Evolutionary conservation across 2,888 invertebrate species (phyloP), one percentile per base, ranked within the genome.

Genomic region (Ernsta delagoae): DNA sequence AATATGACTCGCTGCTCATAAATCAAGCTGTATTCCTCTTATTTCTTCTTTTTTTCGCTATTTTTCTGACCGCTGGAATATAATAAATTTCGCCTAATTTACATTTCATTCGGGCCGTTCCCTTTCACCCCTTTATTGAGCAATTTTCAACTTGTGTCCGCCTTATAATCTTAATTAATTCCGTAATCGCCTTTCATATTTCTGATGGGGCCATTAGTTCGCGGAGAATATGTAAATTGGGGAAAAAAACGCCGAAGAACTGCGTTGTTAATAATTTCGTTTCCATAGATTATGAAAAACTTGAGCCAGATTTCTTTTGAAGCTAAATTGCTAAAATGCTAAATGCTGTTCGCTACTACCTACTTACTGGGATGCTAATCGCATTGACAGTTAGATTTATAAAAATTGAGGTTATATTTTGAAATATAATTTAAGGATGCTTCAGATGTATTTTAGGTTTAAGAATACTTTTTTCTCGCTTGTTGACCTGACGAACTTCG

Each of bases 41-140:
- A 7, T 39, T 39, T 39, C 5, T 39, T 43, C 9, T 4, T 43
- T 43, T 43, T 79, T 81, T 76, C 85, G 74, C 73, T 75, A 74
- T 86, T 84, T 85, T 83, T 78, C 79, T 85, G 84, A 86, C 87
- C 86, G 82, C 86, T 73, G 83, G 82, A 86, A 87, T 84, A 90
- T 88, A 88, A 90, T 90, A 89, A 89, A 88, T 90, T 88, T 86
- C 79, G 66, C 79, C 83, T 89, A 86, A 92, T 92, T 92, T 92
- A 87, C 90, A 90, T 91, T 88, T 84, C 83, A 85, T 87, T 88
- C 84, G 81, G 79, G 80, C 70, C 79, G 79, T 86, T 85, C 86
- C 85, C 84, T 86, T 80, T 83, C 82, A 83, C 81, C 64, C 64
- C 77, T 78, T 78, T 75, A 75, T 78, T 73, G 77, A 76, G 77